phyloP scores from a whole-genome alignment of 2,797 vertebrate genomes.

The Enteromius thamalakanensis region DNA sequence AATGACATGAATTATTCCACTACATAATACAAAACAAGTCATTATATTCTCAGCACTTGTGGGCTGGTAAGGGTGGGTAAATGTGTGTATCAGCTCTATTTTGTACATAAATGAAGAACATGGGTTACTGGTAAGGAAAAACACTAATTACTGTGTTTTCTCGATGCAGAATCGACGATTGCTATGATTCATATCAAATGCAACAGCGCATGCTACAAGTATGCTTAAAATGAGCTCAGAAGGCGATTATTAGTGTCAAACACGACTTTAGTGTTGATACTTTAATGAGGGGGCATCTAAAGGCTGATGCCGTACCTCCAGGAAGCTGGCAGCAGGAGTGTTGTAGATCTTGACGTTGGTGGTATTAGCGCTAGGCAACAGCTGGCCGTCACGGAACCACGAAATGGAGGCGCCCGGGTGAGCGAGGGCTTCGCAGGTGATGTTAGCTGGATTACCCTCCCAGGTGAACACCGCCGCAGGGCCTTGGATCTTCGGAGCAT shows the following conservation, averaged over 20 bases:
- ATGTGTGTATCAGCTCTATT: conserved; percentile 32
- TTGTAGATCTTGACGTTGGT: conserved; percentile 92
- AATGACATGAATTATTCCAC: conserved; percentile 49
- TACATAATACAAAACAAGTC: conserved; percentile 37
- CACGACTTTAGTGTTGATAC: conserved; percentile 2
- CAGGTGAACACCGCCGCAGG: conserved; percentile 87
- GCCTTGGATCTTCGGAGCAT: conserved; percentile 92
- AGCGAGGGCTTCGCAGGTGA: conserved; percentile 93
- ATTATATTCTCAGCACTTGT: conserved; percentile 40
- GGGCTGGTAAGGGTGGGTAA: conserved; percentile 34
- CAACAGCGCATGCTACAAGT: background rate
- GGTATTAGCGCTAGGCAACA: conserved; percentile 87
- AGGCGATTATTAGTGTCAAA: conserved; percentile 33
- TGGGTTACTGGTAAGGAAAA: conserved; percentile 13
- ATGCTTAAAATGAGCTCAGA: background rate
- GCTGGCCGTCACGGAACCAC: conserved; percentile 91
- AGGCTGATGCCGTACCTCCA: conserved; percentile 82
- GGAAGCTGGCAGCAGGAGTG: conserved; percentile 82
- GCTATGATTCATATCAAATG: background rate
- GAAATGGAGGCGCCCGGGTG: conserved; percentile 87
- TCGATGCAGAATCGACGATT: background rate
- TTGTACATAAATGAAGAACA: conserved; percentile 36
- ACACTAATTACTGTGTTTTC: conserved; percentile 22
- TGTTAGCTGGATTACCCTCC: conserved; percentile 95
- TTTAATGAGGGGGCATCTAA: conserved; percentile 22